Conservation (phyloP, 1,140 invertebrate species). For the Psilanteris sp. region DNA sequence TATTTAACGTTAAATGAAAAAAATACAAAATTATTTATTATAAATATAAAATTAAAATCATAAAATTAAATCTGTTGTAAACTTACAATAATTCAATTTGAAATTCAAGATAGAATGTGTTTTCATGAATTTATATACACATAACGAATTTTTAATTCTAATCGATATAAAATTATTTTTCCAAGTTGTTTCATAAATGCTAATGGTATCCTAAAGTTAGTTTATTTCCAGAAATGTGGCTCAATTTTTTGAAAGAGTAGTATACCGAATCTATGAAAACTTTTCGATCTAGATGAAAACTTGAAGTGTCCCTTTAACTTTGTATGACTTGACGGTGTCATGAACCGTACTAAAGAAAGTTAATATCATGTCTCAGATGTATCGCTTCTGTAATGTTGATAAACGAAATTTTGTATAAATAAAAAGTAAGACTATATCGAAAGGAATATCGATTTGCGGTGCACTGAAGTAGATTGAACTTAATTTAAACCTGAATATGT, state of each 20-base stretch:
- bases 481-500: too few species aligned
- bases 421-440: slow-evolving; percentile 13
- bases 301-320: slow-evolving; percentile 45
- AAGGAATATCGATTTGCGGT: slow-evolving; percentile 26
- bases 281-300: slow-evolving; percentile 43
- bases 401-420: slow-evolving; percentile 44
- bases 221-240: slow-evolving; percentile 23
- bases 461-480: too few species aligned
- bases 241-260: slow-evolving; percentile 37
- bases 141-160: too few species aligned
- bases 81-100: too few species aligned
- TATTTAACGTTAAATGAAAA: too few species aligned
- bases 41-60: too few species aligned
- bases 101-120: too few species aligned
- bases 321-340: slow-evolving; percentile 30
- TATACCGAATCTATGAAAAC: slow-evolving; percentile 49
- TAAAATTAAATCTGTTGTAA: too few species aligned
- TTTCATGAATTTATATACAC: too few species aligned
- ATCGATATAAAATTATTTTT: too few species aligned
- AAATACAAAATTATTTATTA: too few species aligned
- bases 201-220: slow-evolving; percentile 22
- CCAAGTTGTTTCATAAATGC: slow-evolving; percentile 1
- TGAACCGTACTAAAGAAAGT: slow-evolving; percentile 43
- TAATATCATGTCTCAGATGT: slow-evolving; percentile 37
- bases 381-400: slow-evolving; percentile 39